Base-by-base conservation (phyloP, 2,113 vertebrate genomes). In the Ciconia boyciana region DNA sequence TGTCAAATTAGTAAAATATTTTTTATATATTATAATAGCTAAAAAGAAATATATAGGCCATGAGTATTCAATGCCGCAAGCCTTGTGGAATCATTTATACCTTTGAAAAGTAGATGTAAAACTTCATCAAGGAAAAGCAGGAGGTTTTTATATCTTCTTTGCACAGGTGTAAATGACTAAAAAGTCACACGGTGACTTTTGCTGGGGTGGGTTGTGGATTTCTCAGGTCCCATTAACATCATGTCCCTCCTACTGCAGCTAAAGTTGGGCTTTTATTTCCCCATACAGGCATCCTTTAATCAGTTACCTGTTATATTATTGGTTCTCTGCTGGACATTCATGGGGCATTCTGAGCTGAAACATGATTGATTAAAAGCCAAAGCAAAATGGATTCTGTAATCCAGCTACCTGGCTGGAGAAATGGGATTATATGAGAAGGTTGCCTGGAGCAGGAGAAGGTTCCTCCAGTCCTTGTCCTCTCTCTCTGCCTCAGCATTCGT, bases 1-100 rank as follows among this genome's bases (percentile, higher is more conserved):
- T 93, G 95, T 93, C 93, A 95, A 96, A 96, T 93, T 91, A 97
- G 89, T 93, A 96, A 91, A 95, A 57, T 85, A 60, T 96, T 85
- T 94, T 96, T 81, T 51, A 79, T 89, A 32, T 89, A 55, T 87
- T 90, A 31, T 60, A 94, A 70, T 87, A 94, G n/a, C 66, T 86
- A 90, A 51, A 55, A 91, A 71, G 78, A 94, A 94, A 85, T 91
- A 95, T 74, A 76, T 87, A 95, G 82, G 94, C 71, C 51, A 51
- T 61, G 68, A 87, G 54, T 80, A 66, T 57, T 81, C 21, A 77
- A 19, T 89, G 60, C 61, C 0, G 0, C 72, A 76, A 65, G 65
- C 62, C 77, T 68, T 43, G 25, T 60, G 58, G 32, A 71, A 75
- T 83, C 39, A 39, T 91, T 88, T 62, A 64, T 58, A 55, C 28